Conservation (phyloP, 2,113 vertebrate genomes). For the Chloropsis cyanopogon region DNA sequence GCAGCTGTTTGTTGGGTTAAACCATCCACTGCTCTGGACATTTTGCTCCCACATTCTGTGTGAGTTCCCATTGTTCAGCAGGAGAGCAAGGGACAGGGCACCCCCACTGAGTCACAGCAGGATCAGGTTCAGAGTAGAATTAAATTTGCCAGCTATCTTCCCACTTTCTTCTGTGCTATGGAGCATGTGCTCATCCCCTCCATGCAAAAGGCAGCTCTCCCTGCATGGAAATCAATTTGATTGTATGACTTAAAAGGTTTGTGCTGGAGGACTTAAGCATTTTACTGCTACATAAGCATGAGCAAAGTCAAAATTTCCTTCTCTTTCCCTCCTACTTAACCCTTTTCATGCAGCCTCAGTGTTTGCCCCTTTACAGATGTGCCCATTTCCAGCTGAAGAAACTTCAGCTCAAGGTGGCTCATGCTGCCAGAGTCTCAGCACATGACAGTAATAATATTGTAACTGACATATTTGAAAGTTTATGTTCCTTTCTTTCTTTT, state of each 20-base stretch:
- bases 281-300: neutral
- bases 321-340: neutral
- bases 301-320: neutral
- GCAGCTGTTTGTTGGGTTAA: neutral
- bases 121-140: neutral
- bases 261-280: neutral
- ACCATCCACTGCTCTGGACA: neutral
- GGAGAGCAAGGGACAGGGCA: neutral
- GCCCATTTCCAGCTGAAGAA: neutral
- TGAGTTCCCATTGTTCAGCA: neutral
- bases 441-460: neutral
- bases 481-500: neutral
- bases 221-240: neutral
- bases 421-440: neutral
- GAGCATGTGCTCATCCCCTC: neutral
- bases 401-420: neutral
- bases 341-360: neutral
- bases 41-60: neutral
- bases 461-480: neutral
- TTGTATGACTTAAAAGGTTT: neutral
- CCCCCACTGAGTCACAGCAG: neutral
- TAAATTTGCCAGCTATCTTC: neutral
- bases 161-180: neutral
- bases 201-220: neutral
- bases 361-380: neutral